These are phyloP conservation scores for Alsophila aescularia DNA, from an alignment of 2,888 invertebrate species.

Conservation along the genomic window DNA sequence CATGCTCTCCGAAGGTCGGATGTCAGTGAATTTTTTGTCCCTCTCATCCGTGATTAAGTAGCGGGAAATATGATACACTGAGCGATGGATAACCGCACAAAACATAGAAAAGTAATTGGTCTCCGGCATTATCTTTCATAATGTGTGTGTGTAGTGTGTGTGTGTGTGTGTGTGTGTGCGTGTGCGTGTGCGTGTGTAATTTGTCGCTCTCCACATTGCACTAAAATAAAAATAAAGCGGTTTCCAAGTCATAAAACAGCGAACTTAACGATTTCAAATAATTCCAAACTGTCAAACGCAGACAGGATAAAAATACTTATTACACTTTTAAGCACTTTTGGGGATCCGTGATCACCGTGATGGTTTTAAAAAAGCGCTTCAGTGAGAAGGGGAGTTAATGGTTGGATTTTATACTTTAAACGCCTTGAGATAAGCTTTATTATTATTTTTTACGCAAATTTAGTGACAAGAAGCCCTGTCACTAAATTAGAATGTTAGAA, in stretches of 20 bases:
- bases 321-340: slow-evolving; percentile 41
- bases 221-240: neutral
- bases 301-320: slow-evolving; percentile 36
- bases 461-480: slow-evolving; percentile 10
- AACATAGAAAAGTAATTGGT: too few relatives aligned
- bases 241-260: slow-evolving; percentile 14
- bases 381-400: slow-evolving; percentile 26
- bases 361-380: slow-evolving; percentile 31
- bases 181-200: too few relatives aligned
- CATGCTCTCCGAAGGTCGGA: too few relatives aligned
- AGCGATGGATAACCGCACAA: too few relatives aligned
- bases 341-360: slow-evolving; percentile 37
- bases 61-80: too few relatives aligned
- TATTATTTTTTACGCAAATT: slow-evolving; percentile 18
- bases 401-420: slow-evolving; percentile 24
- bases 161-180: too few relatives aligned
- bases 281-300: slow-evolving; percentile 33
- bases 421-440: slow-evolving; percentile 22
- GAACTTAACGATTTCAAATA: slow-evolving; percentile 7
- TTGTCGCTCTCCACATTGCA: too few relatives aligned
- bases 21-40: too few relatives aligned
- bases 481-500: too few relatives aligned
- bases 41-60: too few relatives aligned
- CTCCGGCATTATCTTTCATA: too few relatives aligned
- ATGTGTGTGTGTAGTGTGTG: too few relatives aligned